phyloP scores from a whole-genome alignment of 2,888 invertebrate genomes.

The Seira ritae region DNA sequence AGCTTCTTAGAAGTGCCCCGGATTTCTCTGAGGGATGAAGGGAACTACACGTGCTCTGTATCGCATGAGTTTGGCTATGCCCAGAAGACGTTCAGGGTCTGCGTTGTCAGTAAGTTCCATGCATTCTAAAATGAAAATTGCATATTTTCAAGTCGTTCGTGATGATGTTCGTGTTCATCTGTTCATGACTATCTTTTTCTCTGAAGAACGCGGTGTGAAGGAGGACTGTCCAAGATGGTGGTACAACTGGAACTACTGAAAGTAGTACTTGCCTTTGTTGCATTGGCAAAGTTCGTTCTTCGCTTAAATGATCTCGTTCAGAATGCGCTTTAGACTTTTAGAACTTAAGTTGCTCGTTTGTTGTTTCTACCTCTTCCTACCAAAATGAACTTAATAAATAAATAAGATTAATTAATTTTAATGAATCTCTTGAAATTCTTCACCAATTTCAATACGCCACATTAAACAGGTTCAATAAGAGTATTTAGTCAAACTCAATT shows the following conservation, averaged over 20 bases:
- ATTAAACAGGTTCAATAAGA: too few relatives aligned
- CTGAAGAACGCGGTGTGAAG: conserved; percentile 59
- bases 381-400: too few relatives aligned
- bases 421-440: too few relatives aligned
- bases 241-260: conserved; percentile 62
- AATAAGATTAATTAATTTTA: too few relatives aligned
- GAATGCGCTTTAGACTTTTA: neutral
- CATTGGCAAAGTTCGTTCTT: neutral
- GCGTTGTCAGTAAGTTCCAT: conserved; percentile 57
- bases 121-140: too few relatives aligned
- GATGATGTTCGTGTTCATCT: conserved; percentile 25
- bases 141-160: too few relatives aligned
- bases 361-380: too few relatives aligned
- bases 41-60: conserved; percentile 57
- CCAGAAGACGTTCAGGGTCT: conserved; percentile 55
- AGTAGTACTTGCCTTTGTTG: neutral
- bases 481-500: too few relatives aligned
- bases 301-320: conserved; percentile 9
- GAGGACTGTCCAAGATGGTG: conserved; percentile 67
- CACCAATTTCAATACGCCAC: too few relatives aligned
- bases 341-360: too few relatives aligned
- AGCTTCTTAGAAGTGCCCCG: conserved; percentile 61
- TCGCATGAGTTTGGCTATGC: conserved; percentile 61
- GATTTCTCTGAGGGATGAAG: conserved; percentile 50
- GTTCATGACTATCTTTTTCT: neutral